These are phyloP conservation scores for Leucopsar rothschildi DNA, from an alignment of 2,113 vertebrate genomes.

Conservation along the genomic window DNA sequence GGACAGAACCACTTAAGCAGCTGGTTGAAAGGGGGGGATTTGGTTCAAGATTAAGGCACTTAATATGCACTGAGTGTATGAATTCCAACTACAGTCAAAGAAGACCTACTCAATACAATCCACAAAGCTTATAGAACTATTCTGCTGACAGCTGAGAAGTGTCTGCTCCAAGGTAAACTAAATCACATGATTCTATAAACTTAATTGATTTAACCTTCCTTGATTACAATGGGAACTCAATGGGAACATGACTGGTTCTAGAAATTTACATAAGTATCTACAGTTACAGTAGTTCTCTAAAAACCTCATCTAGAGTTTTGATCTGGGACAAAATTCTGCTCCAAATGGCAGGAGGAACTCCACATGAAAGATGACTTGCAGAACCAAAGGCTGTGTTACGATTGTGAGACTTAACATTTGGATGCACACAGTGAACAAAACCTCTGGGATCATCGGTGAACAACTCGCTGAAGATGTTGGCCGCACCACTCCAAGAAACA, in stretches of 20 bases:
- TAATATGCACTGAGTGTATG: neutral
- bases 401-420: neutral
- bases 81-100: neutral
- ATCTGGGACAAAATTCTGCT: neutral
- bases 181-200: neutral
- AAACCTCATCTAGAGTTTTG: neutral
- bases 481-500: neutral
- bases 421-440: neutral
- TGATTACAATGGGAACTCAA: neutral
- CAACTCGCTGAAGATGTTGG: accelerated
- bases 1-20: neutral
- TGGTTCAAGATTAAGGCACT: neutral
- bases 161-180: neutral
- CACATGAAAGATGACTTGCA: neutral
- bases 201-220: neutral
- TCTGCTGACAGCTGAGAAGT: neutral
- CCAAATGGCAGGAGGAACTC: neutral
- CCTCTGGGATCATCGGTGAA: neutral
- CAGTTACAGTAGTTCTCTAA: neutral
- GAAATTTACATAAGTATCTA: neutral
- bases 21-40: neutral
- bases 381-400: neutral
- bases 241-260: neutral
- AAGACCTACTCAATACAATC: neutral
- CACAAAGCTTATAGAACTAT: neutral